Evolutionary conservation across 2,888 invertebrate species (phyloP), one percentile per base, ranked within the genome.

Genomic region (Drosophila barbarae): DNA sequence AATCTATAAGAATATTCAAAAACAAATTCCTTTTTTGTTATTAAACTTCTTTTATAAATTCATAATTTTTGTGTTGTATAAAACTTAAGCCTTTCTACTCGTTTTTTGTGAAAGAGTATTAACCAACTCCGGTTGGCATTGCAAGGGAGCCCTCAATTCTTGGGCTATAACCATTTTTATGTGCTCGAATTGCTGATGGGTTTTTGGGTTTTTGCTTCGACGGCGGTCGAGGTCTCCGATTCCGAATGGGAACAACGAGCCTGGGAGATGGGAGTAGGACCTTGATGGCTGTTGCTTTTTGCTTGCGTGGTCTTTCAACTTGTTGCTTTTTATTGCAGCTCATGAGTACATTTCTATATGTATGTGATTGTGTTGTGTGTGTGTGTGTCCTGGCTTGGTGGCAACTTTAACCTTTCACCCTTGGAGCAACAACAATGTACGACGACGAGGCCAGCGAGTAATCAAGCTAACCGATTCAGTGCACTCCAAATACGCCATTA

Each of bases 401-500:
- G 56, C n/a, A 36, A 41, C 56, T 67, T 68, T 52, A 84, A 75
- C 76, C 81, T 73, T 75, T 71, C 67, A 65, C 66, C 73, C 76
- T 66, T 77, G 77, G 64, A 65, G 63, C 73, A 51, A 46, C 67
- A 70, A 68, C 47, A 54, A 55, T 38, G 56, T 76, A 59, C 42
- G 26, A n/a, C 47, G 53, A 55, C 71, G 53, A 49, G 63, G 69
- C 61, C 52, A 72, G 21, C 46, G 46, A 72, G 78, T 78, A 81
- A 78, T 81, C 84, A 81, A 73, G 65, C 60, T 58, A 72, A 78
- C 63, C 82, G 71, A 78, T 78, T 84, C 82, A 76, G 55, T 73
- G 64, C 84, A 81, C 72, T 79, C 53, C 41, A 67, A 84, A 75
- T 69, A 72, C 41, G 41, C 51, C 69, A 34, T 59, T 56, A 67